Percentiles rank a stretch among this genome's conserved stretches.
Conservation (phyloP, 2,797 vertebrate species). For the Chanos chanos region DNA sequence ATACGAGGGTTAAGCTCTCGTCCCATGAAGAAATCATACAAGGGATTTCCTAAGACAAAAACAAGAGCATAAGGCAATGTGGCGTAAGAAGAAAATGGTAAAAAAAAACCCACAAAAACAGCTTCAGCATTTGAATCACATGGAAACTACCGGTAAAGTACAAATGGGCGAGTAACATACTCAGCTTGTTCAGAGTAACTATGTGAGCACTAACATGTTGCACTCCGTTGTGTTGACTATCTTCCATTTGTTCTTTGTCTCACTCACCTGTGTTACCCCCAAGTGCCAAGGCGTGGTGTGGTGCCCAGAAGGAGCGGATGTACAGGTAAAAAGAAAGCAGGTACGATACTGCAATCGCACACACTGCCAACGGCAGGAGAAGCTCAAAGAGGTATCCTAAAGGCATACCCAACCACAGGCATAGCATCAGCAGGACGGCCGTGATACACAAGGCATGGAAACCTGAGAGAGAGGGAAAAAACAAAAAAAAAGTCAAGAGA, state of each 20-base stretch:
- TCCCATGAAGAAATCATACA: slow-evolving; percentile 91
- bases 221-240: no score
- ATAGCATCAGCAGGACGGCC: slow-evolving; percentile 61
- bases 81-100: not conserved
- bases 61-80: not conserved
- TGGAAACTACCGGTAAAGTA: no score
- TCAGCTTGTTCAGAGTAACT: no score
- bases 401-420: slow-evolving; percentile 65
- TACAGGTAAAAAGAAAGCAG: slow-evolving; percentile 81
- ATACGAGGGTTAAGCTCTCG: slow-evolving; percentile 87
- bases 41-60: slow-evolving; percentile 72
- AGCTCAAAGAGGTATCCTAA: slow-evolving; percentile 75
- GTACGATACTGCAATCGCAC: slow-evolving; percentile 67
- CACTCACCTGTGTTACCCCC: slow-evolving; percentile 86
- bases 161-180: no score
- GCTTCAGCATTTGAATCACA: no score
- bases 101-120: not conserved
- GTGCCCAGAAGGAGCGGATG: slow-evolving; percentile 73
- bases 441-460: slow-evolving; percentile 76
- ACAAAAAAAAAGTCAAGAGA: not conserved
- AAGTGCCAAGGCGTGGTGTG: slow-evolving; percentile 71
- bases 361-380: slow-evolving; percentile 76
- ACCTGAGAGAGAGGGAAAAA: slow-evolving; percentile 60
- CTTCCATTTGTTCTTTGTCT: not conserved
- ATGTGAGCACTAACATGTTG: no score